These are phyloP conservation scores for Alces alces DNA, from an alignment of 2,113 vertebrate species.

Conservation along the genomic window DNA sequence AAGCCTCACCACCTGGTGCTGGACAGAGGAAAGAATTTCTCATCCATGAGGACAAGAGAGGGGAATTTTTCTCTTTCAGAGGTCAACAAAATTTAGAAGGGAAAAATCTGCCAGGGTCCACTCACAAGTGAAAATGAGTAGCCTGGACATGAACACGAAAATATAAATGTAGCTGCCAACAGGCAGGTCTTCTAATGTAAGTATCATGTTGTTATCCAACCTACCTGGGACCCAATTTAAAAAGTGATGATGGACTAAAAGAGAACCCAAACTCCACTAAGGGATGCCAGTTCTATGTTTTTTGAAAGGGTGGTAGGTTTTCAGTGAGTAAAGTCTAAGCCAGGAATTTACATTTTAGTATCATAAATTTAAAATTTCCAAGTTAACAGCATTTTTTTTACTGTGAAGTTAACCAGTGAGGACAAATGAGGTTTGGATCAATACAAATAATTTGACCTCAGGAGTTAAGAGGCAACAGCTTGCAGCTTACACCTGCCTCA, in stretches of 20 bases:
- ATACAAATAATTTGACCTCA: not conserved
- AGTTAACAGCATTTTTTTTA: not conserved
- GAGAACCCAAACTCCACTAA: not conserved
- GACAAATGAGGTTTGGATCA: not conserved
- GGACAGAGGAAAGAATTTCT: not conserved
- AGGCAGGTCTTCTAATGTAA: not conserved
- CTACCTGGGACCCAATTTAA: not conserved
- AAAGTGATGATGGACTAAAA: not conserved
- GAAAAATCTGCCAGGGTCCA: not conserved
- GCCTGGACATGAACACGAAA: not conserved
- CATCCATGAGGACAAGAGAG: not conserved
- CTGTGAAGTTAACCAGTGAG: not conserved
- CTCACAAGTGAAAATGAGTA: constrained; percentile 21
- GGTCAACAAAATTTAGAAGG: not conserved
- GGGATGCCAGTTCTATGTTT: not conserved
- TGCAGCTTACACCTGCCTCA: not conserved
- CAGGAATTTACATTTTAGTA: not conserved
- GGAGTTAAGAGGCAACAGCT: not conserved
- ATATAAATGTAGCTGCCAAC: not conserved
- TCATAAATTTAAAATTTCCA: not conserved
- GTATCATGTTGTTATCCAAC: not conserved
- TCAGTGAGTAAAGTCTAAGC: not conserved
- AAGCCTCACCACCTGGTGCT: not conserved
- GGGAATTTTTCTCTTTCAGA: not conserved
- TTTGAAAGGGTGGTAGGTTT: not conserved